phyloP scores from a whole-genome alignment of 1,140 invertebrate species.

The Paraescarpia echinospica region DNA sequence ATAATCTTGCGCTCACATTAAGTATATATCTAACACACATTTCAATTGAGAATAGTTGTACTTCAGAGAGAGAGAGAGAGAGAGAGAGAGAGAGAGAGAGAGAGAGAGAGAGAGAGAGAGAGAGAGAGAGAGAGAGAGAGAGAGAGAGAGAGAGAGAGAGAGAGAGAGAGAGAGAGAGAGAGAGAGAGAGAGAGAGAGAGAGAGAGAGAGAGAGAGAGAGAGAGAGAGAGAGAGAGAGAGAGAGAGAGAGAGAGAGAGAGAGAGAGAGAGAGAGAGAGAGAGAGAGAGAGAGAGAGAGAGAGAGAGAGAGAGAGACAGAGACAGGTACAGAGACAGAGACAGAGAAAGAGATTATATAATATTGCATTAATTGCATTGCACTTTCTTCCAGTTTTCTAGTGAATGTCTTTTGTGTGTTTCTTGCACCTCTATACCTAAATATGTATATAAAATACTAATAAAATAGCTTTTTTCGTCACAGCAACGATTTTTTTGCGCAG shows the following conservation, averaged over 20 bases:
- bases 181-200: slow-evolving; percentile 20
- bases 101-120: slow-evolving; percentile 8
- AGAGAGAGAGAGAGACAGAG: slow-evolving; percentile 14
- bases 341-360: not conserved
- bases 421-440: too few species aligned
- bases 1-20: too few species aligned
- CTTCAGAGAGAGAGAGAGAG: not conserved
- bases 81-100: slow-evolving; percentile 7
- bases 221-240: slow-evolving; percentile 18
- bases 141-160: slow-evolving; percentile 12
- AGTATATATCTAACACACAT: too few species aligned
- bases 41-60: too few species aligned
- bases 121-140: slow-evolving; percentile 10
- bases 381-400: too few species aligned
- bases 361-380: too few species aligned
- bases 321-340: slow-evolving; percentile 7
- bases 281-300: not conserved
- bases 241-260: slow-evolving; percentile 18
- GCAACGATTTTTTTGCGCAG: too few species aligned
- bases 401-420: too few species aligned
- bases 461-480: too few species aligned
- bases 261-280: slow-evolving; percentile 13
- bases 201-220: slow-evolving; percentile 19
- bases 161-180: slow-evolving; percentile 20
- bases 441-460: too few species aligned